phyloP scores from a whole-genome alignment of 2,888 invertebrate genomes.

The Lumbricus terrestris region DNA sequence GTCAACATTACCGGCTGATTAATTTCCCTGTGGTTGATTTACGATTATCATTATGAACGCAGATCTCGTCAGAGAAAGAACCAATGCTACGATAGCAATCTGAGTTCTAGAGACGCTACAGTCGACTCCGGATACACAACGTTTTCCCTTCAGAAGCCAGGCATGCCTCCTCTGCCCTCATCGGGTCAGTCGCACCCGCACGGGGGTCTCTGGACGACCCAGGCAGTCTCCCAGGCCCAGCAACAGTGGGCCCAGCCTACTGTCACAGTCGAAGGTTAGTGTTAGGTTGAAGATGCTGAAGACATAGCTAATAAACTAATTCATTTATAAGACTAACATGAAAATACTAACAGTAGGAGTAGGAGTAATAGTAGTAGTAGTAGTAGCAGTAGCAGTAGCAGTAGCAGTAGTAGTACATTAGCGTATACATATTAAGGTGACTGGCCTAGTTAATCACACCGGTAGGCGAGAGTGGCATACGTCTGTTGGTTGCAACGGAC shows the following conservation, averaged over 20 bases:
- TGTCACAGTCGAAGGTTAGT: background rate
- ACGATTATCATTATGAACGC: background rate
- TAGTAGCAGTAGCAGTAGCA: too few species aligned
- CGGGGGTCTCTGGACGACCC: background rate
- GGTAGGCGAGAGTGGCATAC: too few species aligned
- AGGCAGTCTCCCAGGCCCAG: background rate
- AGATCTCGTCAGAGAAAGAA: background rate
- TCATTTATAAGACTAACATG: too few species aligned
- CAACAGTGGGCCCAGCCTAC: background rate
- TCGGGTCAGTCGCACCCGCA: background rate
- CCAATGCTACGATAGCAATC: background rate
- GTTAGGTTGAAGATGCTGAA: too few species aligned
- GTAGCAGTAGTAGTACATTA: too few species aligned
- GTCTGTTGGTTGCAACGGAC: too few species aligned
- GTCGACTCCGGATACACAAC: background rate
- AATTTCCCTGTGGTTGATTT: background rate
- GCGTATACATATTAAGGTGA: too few species aligned
- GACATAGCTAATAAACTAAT: too few species aligned
- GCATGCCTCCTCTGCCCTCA: background rate
- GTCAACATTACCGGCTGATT: too few species aligned
- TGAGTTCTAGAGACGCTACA: background rate
- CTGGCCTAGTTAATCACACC: too few species aligned
- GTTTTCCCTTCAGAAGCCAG: background rate
- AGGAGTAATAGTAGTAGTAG: too few species aligned
- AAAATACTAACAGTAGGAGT: too few species aligned